Percentiles rank a stretch among this genome's conserved stretches.
Evolutionary conservation across 2,113 vertebrate genomes (phyloP).

Genomic region (Rhinoderma darwinii): DNA sequence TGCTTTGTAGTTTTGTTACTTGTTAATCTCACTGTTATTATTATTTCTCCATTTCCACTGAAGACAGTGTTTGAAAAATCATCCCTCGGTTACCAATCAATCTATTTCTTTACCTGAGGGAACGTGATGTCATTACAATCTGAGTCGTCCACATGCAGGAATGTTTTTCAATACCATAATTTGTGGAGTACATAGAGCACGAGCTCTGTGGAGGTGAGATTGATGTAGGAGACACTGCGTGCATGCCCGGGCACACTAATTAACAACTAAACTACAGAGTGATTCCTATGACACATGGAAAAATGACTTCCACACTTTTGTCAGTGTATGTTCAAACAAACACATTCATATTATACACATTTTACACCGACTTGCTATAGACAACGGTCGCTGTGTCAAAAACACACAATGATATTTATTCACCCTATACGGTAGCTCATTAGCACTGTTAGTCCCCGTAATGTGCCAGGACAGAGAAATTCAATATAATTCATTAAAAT

Average conservation of each 20-base stretch:
- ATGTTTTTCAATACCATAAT: constrained; percentile 36
- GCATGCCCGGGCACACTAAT: constrained; percentile 39
- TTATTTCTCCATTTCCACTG: constrained; percentile 4
- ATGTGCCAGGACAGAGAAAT: neutral
- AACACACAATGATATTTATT: neutral
- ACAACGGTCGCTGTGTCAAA: neutral
- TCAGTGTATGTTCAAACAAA: neutral
- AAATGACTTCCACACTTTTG: neutral
- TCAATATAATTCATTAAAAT: constrained; percentile 27
- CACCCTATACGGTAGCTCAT: neutral
- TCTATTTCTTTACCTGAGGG: constrained; percentile 29
- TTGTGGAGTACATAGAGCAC: constrained; percentile 9
- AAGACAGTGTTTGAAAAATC: constrained; percentile 5
- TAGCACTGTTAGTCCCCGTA: neutral
- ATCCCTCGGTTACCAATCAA: constrained; percentile 29
- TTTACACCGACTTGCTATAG: neutral
- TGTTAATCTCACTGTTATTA: constrained; percentile 26
- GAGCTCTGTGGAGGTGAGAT: neutral
- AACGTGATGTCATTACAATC: constrained; percentile 1
- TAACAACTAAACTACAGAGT: neutral
- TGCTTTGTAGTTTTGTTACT: constrained; percentile 18
- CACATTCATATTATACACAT: neutral
- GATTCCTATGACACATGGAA: neutral
- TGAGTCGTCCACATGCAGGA: constrained; percentile 1
- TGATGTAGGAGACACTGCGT: constrained; percentile 2